Evolutionary conservation across 2,888 invertebrate genomes (phyloP), one percentile per base, ranked within the genome.

Genomic region (Cerceris ruficornis): DNA sequence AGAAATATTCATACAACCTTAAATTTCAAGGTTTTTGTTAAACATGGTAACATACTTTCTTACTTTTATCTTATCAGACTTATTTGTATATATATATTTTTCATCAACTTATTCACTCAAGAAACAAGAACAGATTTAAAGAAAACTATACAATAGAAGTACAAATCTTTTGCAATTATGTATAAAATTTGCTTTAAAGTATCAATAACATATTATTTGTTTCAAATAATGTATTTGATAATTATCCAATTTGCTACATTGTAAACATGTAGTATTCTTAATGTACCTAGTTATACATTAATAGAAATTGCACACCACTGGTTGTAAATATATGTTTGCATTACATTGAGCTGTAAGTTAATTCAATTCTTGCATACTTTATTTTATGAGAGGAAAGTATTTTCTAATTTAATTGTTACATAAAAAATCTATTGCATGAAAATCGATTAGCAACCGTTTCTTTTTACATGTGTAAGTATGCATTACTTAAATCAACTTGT

Each of bases 221-320:
- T 28, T 46, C 7, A 49, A 75, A 58, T 50, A 72, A 72, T 67
- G 39, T 13, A 11, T 49, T 61, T 14, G 15, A 66, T 55, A 55
- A 69, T 61, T 46, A 8, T 49, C 15, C 62, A 68, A 64, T n/a
- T 58, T 64, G 14, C 65, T 54, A 57, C 60, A 8, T 8, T 66
- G 70, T 66, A 62, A 67, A 66, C 70, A 67, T 49, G 50, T 54
- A 50, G 52, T 9, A 49, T 55, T 9, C 57, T 28, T 13, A 64
- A 73, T 54, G 39, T 69, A 50, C 13, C 28, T 41, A 50, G 52
- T 69, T 75, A 8, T 14, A 52, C 41, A 46, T 78, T 17, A 50
- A 71, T 52, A 17, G 77, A 60, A 77, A 78, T 78, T 78, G 77
- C 78, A 67, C 67, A 50, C 43, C 17, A 15, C 61, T 69, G 58